These are phyloP conservation scores for Alligator mississippiensis DNA, from an alignment of 2,113 vertebrate species.

Conservation along the genomic window DNA sequence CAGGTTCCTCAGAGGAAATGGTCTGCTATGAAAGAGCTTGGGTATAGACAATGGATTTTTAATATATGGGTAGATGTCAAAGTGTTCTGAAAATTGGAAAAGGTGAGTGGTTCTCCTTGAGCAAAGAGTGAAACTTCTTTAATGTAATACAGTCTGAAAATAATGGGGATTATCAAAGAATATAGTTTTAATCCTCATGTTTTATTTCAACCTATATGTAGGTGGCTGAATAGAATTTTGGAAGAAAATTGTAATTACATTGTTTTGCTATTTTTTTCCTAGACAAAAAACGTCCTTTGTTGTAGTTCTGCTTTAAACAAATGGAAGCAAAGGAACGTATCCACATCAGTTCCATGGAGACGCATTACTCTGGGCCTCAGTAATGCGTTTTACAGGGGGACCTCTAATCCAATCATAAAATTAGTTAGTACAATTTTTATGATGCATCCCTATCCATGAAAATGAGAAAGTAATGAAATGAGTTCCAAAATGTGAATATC, in stretches of 20 bases:
- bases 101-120: not conserved
- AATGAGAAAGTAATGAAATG: not conserved
- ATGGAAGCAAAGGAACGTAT: not conserved
- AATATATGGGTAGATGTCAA: not conserved
- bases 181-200: not conserved
- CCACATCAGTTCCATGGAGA: not conserved
- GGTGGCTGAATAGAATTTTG: not conserved
- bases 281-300: rapidly evolving
- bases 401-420: not conserved
- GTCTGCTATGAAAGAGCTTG: not conserved
- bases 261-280: not conserved
- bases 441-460: not conserved
- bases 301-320: not conserved
- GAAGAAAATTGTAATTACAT: not conserved
- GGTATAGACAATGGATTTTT: not conserved
- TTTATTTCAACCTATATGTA: not conserved
- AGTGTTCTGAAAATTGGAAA: not conserved
- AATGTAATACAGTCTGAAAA: not conserved
- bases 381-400: not conserved
- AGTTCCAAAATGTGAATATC: not conserved
- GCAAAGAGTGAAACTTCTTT: not conserved
- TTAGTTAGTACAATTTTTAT: not conserved
- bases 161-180: not conserved
- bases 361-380: not conserved
- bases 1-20: constrained; percentile 1